Base-by-base conservation (phyloP, 2,113 vertebrate genomes). In the Felis chaus region DNA sequence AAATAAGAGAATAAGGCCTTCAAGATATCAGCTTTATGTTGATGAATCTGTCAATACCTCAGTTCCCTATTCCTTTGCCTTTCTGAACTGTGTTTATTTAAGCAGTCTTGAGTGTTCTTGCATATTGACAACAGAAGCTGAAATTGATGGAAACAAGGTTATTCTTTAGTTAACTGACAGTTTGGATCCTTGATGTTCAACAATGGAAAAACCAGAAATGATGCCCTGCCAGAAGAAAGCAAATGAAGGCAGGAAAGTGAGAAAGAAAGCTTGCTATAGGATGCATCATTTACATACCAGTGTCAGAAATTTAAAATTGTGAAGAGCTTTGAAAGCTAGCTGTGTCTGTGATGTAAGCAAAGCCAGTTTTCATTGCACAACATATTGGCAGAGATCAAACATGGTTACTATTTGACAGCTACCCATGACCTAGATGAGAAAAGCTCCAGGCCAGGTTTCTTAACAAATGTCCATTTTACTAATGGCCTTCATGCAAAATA, bases 41-140 rank as follows among this genome's bases (percentile, higher is more conserved):
- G 91, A 94, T 86, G 79, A 27, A 18, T 90, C n/a, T 95, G 92
- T 93, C 98, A 88, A 39, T 94, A 86, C 80, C 4, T 93, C 69
- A 36, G 33, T 36, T 71, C 23, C 29, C 82, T 29, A 7, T 39
- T 0, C 5, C 48, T 96, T 84, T 94, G 85, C 78, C 12, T 39
- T 93, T 86, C 33, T 14, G 84, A 97, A 82, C 68, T 79, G 29
- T n/a, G 53, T 91, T 96, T 95, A 86, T 97, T 93, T 94, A 84
- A 92, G 91, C 48, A 74, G 15, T 96, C 86, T 95, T 36, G 55
- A 68, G 65, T 94, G 53, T 65, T 96, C 95, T 89, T 97, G 50
- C 39, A 50, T 86, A 87, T 73, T 94, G 97, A 89, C 0, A 0
- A 84, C 50, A 68, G 41, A 45, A 66, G n/a, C n/a, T 82, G 31